A percentile compares a stretch with the other conserved stretches of the same genome.
Evolutionary conservation across 2,797 vertebrate genomes (phyloP).

Genomic region (Luscinia luscinia): DNA sequence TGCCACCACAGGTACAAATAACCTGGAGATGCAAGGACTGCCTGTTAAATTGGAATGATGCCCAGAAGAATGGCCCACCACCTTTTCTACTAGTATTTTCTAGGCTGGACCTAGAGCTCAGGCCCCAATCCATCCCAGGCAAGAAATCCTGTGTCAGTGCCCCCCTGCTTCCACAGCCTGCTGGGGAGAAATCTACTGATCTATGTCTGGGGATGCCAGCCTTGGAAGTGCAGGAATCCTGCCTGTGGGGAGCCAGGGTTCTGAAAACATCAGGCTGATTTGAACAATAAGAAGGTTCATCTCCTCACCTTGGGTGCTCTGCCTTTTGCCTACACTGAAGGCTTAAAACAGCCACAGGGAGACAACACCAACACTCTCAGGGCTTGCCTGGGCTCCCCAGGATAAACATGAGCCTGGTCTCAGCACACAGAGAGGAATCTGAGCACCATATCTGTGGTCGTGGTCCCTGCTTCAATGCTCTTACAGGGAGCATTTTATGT

Average conservation of each 20-base stretch:
- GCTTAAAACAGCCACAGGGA: neutral
- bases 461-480: neutral
- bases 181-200: neutral
- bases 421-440: neutral
- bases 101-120: neutral
- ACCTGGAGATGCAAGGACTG: neutral
- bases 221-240: neutral
- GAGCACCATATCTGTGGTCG: accelerated
- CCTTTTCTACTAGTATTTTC: neutral
- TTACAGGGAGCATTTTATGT: neutral
- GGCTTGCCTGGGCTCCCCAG: neutral
- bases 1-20: neutral
- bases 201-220: neutral
- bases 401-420: accelerated
- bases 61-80: neutral
- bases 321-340: neutral
- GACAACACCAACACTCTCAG: neutral
- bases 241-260: neutral
- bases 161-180: neutral
- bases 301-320: neutral
- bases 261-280: neutral
- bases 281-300: neutral
- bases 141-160: neutral
- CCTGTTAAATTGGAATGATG: neutral
- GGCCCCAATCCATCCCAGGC: neutral